A percentile compares a stretch with the other conserved stretches of the same genome.
Evolutionary conservation across 2,113 vertebrate genomes (phyloP).

Genomic region (Ondatra zibethicus): DNA sequence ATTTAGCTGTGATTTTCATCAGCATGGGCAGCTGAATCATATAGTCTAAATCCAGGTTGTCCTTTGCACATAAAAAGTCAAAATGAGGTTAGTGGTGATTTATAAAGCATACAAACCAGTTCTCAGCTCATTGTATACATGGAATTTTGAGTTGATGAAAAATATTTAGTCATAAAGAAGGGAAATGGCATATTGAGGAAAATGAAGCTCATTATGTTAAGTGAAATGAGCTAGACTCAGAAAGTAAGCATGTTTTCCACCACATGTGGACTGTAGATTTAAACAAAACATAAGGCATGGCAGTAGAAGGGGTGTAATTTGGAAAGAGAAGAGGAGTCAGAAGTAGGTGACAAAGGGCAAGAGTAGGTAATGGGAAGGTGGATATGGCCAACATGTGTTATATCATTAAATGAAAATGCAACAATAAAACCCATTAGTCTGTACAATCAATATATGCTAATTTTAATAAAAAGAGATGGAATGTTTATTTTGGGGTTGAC

Average conservation of each 20-base stretch:
- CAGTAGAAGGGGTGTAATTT: not conserved
- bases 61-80: not conserved
- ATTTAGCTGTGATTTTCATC: slow-evolving; percentile 55
- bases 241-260: not conserved
- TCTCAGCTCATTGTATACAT: not conserved
- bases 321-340: not conserved
- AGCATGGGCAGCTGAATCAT: not conserved
- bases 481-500: not conserved
- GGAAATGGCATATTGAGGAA: not conserved
- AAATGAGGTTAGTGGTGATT: not conserved
- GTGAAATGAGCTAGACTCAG: not conserved
- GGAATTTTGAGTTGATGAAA: slow-evolving; percentile 18
- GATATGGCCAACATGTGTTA: not conserved
- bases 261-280: not conserved
- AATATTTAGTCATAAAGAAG: not conserved
- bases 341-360: not conserved
- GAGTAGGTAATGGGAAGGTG: not conserved
- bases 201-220: not conserved
- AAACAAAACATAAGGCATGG: not conserved
- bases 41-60: slow-evolving; percentile 16
- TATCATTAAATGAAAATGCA: not conserved
- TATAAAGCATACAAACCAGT: not conserved
- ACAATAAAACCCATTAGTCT: not conserved
- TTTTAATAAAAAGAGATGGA: not conserved
- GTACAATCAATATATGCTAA: not conserved